A percentile compares a stretch with the other conserved stretches of the same genome.
Evolutionary conservation across 2,797 vertebrate species (phyloP).

Genomic region (Sebastes minor): DNA sequence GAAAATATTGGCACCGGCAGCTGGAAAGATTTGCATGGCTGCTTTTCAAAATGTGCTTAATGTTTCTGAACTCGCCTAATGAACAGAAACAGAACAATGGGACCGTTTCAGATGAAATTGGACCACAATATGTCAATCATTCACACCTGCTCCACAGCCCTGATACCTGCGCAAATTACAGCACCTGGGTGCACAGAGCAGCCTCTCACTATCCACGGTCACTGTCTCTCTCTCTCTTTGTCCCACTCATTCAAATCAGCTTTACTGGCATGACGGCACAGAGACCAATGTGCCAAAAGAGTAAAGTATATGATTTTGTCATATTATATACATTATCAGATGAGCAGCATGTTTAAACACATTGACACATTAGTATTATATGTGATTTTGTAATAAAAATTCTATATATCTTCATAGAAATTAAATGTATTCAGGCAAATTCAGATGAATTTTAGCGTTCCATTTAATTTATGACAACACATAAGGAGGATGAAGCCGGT

Average conservation of each 20-base stretch:
- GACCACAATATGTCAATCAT: constrained; percentile 8
- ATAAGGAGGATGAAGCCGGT: neutral
- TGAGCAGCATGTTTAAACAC: neutral
- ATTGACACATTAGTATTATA: neutral
- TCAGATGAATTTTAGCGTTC: neutral
- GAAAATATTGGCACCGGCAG: neutral
- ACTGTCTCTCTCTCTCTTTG: neutral
- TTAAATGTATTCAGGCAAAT: neutral
- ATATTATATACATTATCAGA: neutral
- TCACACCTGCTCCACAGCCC: neutral
- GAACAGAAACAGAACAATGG: constrained; percentile 1
- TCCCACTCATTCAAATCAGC: neutral
- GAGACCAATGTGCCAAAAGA: neutral
- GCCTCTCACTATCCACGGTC: neutral
- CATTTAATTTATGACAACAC: neutral
- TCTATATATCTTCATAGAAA: neutral
- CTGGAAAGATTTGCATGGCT: neutral
- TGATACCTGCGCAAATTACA: constrained; percentile 16
- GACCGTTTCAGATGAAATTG: neutral
- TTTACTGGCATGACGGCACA: neutral
- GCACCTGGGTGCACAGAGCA: neutral
- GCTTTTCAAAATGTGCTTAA: constrained; percentile 5
- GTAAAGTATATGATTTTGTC: neutral
- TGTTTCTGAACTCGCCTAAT: neutral
- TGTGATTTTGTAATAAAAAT: neutral